Base-by-base conservation (phyloP, 2,888 invertebrate species). In the Leptinotarsa juncta region DNA sequence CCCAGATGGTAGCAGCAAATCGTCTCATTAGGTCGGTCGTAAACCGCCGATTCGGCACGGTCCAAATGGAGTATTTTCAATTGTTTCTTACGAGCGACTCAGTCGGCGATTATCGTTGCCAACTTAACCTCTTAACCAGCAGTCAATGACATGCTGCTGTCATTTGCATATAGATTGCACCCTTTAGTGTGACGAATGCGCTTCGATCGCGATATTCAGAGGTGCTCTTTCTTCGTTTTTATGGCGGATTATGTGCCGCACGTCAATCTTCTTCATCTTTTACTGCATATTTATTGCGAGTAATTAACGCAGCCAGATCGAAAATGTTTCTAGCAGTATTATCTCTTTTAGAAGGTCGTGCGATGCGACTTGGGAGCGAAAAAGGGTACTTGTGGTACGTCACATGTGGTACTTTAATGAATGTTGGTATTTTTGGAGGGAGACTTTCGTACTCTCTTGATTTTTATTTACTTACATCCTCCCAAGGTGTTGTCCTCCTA, bases 141-240 rank as follows among this genome's bases (percentile, higher is more conserved):
- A 83, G 81, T 81, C 85, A 84, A 79, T 79, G 78, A 79, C 84
- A 79, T 79, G 80, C 79, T 82, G 51, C 51, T 51, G 82, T 82
- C 82, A 87, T 88, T 88, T 86, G 88, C 88, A 88, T 88, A 87
- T 88, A 88, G 86, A 88, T 88, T 87, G 85, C 85, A 83, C 86
- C 86, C 86, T 85, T 83, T 81, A 83, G 84, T 84, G 85, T 84
- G 81, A 80, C 85, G 83, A 85, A 85, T 85, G 80, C 73, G 80
- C 80, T 80, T 78, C 80, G 85, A 84, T 84, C 82, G 83, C 83
- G 84, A 84, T 84, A 83, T 84, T 83, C 81, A 81, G 79, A 80
- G 83, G 83, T 84, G 42, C 42, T 42, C 42, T 84, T 83, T 82
- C 81, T 78, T 78, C 81, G 77, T 84, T 85, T 86, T 85, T 84